Evolutionary conservation across 2,797 vertebrate genomes (phyloP), one percentile per base, ranked within the genome.

Genomic region (Mormyrus proboscirostris): DNA sequence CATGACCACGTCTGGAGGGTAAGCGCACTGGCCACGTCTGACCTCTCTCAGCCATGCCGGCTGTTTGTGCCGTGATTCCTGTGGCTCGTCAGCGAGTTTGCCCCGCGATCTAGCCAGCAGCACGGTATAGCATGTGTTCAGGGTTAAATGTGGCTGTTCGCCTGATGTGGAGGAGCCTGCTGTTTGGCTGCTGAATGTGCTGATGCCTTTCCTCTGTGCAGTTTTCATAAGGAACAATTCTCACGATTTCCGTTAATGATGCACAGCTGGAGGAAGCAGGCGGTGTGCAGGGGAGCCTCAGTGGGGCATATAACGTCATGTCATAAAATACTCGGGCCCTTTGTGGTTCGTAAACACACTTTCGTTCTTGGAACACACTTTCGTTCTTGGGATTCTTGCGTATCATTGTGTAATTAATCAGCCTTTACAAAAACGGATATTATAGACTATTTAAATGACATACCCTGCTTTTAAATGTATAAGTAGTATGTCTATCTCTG

Each of bases 1-100:
- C 90, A 38, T 93, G 93, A 93, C 92, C 93, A 93, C 91, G 93
- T 95, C 94, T 94, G 91, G 90, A 93, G 91, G 90, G 91, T 92
- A 92, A 88, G 90, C 76, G 89, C 89, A 16, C 12, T 22, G 29
- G 22, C 73, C 86, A 33, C 41, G n/a, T 8, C 25, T 51, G 53
- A 47, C 44, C 41, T 44, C 33, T 10, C 55, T 59, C 55, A 5
- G 47, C 25, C 44, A 50, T 6, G 38, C 65, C 2, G 41, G 62
- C 47, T 8, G 41, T n/a, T 73, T 10, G 49, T 3, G 55, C 14
- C 6, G 14, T 44, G 29, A 62, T 2, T 62, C 44, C 14, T n/a
- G 2, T n/a, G 2, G 41, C 47, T 88, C 53, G 38, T 16, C 22
- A 25, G 41, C 16, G 38, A 44, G 73, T 41, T 44, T 19, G 73